Evolutionary conservation across 1,140 invertebrate genomes (phyloP).

Genomic region (Hirudo medicinalis): DNA sequence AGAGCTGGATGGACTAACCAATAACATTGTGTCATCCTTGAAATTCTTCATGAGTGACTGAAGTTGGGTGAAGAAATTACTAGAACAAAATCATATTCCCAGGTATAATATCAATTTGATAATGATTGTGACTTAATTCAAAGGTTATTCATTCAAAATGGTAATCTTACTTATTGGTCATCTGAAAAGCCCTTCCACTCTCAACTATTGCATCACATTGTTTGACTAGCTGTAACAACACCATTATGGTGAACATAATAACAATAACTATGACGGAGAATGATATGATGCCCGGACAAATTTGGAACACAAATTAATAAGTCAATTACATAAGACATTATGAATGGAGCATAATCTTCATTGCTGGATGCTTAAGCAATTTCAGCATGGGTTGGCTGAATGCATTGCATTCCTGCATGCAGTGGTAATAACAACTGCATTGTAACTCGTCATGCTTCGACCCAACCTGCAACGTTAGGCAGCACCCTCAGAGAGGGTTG

Average conservation of each 20-base stretch:
- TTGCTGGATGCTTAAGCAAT: not conserved
- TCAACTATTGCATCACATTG: slow-evolving; percentile 6
- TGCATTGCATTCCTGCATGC: too few species aligned
- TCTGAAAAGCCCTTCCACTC: slow-evolving; percentile 5
- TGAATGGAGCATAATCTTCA: not conserved
- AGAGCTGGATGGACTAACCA: not conserved
- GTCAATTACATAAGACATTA: not conserved
- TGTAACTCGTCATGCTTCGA: not conserved
- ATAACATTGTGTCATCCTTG: slow-evolving; percentile 8
- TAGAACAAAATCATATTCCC: not conserved
- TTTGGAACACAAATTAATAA: not conserved
- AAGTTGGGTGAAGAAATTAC: not conserved
- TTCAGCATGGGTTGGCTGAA: not conserved
- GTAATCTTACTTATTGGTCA: not conserved
- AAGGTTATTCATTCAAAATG: not conserved
- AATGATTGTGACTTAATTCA: not conserved
- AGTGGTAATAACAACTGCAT: too few species aligned
- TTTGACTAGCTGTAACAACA: not conserved
- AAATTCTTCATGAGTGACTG: slow-evolving; percentile 1
- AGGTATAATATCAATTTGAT: not conserved
- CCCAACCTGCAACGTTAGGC: not conserved
- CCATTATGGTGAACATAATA: too few species aligned
- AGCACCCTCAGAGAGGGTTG: not conserved
- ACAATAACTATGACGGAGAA: too few species aligned
- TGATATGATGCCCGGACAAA: not conserved